Conservation (phyloP, 2,888 invertebrate genomes). For the Mesorhabditis sp. region DNA sequence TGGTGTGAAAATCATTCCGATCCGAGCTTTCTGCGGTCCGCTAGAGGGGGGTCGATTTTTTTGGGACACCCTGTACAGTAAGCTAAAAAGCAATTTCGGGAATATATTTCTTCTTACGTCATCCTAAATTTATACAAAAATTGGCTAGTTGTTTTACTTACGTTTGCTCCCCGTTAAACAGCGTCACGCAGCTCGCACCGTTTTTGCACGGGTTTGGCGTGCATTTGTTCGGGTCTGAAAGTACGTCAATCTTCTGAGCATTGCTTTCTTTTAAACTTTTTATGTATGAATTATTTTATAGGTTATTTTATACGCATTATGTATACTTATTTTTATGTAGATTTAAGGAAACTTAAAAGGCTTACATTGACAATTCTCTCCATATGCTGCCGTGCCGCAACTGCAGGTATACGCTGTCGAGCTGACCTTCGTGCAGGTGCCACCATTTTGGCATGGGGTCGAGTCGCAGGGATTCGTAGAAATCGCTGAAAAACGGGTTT, state of each 20-base stretch:
- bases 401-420: neutral
- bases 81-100: too few species aligned
- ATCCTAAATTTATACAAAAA: too few species aligned
- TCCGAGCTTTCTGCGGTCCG: too few species aligned
- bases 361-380: neutral
- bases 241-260: neutral
- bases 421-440: constrained; percentile 18
- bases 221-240: neutral
- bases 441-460: constrained; percentile 22
- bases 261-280: neutral
- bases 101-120: too few species aligned
- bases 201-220: constrained; percentile 5
- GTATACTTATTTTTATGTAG: too few species aligned
- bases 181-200: neutral
- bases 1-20: too few species aligned
- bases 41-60: too few species aligned
- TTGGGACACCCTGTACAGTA: too few species aligned
- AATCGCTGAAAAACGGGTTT: neutral
- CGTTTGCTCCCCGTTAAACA: neutral
- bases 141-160: neutral
- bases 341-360: neutral
- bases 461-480: constrained; percentile 16
- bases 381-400: neutral
- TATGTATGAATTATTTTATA: neutral
- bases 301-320: neutral